A percentile compares a stretch with the other conserved stretches of the same genome.
Evolutionary conservation across 2,113 vertebrate genomes (phyloP).

Genomic region (Glaucidium brasilianum): DNA sequence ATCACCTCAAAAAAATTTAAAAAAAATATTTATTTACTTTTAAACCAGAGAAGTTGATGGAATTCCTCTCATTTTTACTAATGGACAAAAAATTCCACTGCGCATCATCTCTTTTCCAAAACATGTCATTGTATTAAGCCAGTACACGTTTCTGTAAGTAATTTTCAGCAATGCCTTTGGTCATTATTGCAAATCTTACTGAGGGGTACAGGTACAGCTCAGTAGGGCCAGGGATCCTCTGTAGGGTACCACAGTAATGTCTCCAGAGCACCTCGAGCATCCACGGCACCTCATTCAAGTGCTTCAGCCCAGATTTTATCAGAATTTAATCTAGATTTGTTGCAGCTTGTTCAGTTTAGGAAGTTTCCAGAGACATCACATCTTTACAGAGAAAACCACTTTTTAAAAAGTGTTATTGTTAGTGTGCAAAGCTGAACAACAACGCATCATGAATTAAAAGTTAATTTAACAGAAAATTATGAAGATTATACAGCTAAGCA

Average conservation of each 20-base stretch:
- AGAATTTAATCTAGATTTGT: background rate
- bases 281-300: background rate
- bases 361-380: background rate
- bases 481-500: background rate
- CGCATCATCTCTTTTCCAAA: background rate
- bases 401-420: background rate
- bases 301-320: background rate
- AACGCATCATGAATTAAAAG: background rate
- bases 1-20: constrained; percentile 67
- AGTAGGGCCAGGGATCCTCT: background rate
- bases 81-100: background rate
- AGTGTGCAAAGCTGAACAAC: background rate
- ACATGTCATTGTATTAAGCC: background rate
- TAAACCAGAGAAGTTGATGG: background rate
- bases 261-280: background rate
- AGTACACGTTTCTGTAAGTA: background rate
- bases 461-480: background rate
- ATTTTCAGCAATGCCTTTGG: background rate
- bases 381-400: background rate
- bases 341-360: background rate
- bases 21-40: background rate
- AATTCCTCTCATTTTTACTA: background rate
- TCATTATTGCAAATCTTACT: background rate
- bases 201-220: background rate
- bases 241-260: background rate